Conservation (phyloP, 1,140 invertebrate genomes). For the Bombus vancouverensis region DNA sequence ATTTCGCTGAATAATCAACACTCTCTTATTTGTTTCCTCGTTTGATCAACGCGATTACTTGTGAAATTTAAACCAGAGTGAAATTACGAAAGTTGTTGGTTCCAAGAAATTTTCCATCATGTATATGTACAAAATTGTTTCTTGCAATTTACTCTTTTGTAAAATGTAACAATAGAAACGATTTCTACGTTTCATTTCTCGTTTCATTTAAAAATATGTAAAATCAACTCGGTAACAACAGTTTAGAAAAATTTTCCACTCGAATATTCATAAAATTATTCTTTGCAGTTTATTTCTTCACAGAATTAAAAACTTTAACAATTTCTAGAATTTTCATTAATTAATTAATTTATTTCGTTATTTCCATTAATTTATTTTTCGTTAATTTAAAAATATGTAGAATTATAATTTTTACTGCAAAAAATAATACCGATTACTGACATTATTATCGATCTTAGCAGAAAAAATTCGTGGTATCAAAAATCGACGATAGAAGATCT, state of each 20-base stretch:
- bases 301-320: not conserved
- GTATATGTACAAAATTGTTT: not conserved
- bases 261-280: not conserved
- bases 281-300: not conserved
- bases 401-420: not conserved
- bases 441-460: not conserved
- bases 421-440: not conserved
- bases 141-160: not conserved
- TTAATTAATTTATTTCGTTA: no score
- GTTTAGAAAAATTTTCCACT: not conserved
- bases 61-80: not conserved
- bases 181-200: not conserved
- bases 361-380: no score
- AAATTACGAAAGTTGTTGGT: constrained; percentile 1
- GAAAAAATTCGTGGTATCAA: not conserved
- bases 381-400: not conserved
- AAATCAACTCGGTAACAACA: not conserved
- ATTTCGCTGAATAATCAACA: constrained; percentile 14
- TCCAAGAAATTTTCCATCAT: not conserved
- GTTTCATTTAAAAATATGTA: not conserved
- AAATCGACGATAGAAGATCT: not conserved
- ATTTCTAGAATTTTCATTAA: not conserved
- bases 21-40: not conserved
- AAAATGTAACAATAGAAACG: not conserved
- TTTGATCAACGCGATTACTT: not conserved